Evolutionary conservation across 2,113 vertebrate species (phyloP), one percentile per base, ranked within the genome.

Genomic region (Larimichthys crocea): DNA sequence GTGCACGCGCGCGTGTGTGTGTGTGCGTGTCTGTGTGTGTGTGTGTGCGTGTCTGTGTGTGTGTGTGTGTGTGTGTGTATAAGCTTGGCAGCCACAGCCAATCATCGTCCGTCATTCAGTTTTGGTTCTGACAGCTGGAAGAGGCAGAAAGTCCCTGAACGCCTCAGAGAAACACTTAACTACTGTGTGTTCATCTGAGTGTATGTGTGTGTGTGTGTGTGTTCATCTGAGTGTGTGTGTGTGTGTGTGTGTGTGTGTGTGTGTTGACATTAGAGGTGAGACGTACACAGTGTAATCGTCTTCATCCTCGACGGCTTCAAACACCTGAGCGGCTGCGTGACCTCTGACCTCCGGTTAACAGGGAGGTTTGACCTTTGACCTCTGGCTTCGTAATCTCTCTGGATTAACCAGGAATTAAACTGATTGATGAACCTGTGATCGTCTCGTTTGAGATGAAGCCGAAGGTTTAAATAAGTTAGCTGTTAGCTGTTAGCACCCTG

Each of bases 51-150:
- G 66, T 35, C 35, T 63, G 70, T 24, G 63, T 72, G 53, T 69
- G 31, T 72, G 68, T 69, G 8, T 64, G 24, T 62, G 29, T 69
- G 76, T 76, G 48, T 53, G 49, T 60, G 70, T 44, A 67, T 78
- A 69, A 2, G 49, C 76, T 89, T 79, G 79, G 84, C 86, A 91
- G 87, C 75, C 86, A 88, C 68, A 88, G 85, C 86, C 84, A 93
- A 93, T 94, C 92, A 90, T 82, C 81, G 83, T 92, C 91, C 87
- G 88, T 93, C 92, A 92, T 86, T 91, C 82, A 55, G 81, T 90
- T 93, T 90, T 64, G 65, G 73, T 79, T 83, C 83, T 94, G 91
- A 93, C 93, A 92, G 91, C 80, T 85, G 81, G 85, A 80, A 83
- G 89, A 92, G 83, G 78, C 85, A 84, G 79, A 91, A 81, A 83